Evolutionary conservation across 2,797 vertebrate species (phyloP), one percentile per base, ranked within the genome.

Genomic region (Orestias chungarensis): DNA sequence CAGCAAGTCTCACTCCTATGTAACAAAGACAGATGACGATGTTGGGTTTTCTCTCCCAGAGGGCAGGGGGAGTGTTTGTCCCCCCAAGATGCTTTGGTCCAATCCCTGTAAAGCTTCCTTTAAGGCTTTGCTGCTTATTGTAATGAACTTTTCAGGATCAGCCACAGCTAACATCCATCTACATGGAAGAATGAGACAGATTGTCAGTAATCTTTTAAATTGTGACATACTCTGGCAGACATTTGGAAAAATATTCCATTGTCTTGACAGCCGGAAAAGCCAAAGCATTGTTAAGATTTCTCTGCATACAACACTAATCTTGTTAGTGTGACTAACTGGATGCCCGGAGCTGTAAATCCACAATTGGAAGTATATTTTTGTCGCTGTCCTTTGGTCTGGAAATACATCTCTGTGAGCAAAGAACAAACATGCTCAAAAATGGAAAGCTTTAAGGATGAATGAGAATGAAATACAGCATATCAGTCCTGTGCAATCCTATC

Each of bases 21-120:
- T 93, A 95, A 95, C 91, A 89, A 92, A 95, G 95, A 95, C 90
- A 83, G 92, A 95, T 95, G 93, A 88, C 86, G 86, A 80, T 89
- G 89, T 88, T 79, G 79, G 74, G 89, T 82, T 84, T 76, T 85
- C 85, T 89, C 88, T 85, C 91, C 89, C 81, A 74, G 70, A 78
- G 88, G 88, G 71, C 65, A 27, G 29, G 62, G 64, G 78, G 82
- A 86, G 82, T 75, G 64, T 76, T 78, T 80, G 81, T 87, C 75
- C 83, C 82, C 84, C 77, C 77, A 70, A 82, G 83, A 84, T 79
- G 73, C 81, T 69, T 70, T 54, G 75, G 78, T 86, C 61, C 70
- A 73, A 81, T 75, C 81, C 75, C 78, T 85, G 76, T 82, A 62
- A 64, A 3, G 81, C 73, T 72, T 81, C 69, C 40, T 57, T 46